Conservation (phyloP, 1,140 invertebrate species). For the Sogatella furcifera region DNA sequence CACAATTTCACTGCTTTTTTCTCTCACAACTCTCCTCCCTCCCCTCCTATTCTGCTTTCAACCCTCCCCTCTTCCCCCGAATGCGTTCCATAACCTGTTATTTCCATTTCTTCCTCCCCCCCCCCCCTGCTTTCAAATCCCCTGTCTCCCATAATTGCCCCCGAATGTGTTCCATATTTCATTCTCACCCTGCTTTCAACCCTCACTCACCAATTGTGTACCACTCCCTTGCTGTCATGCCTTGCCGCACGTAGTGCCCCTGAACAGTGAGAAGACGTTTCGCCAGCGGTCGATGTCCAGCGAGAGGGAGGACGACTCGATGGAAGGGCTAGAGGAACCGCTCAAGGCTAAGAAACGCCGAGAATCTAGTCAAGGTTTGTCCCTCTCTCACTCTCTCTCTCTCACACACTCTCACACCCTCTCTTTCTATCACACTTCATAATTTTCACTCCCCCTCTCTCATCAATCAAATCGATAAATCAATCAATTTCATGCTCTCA, state of each 20-base stretch:
- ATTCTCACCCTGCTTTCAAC: too few relatives aligned
- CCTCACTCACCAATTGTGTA: too few relatives aligned
- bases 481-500: too few relatives aligned
- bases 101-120: neutral
- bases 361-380: constrained; percentile 33
- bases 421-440: too few relatives aligned
- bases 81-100: too few relatives aligned
- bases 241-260: constrained; percentile 39
- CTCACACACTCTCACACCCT: neutral
- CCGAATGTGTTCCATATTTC: too few relatives aligned
- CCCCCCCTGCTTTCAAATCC: neutral
- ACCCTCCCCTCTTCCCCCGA: too few relatives aligned
- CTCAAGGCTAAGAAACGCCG: constrained; percentile 51
- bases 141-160: neutral
- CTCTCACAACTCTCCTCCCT: too few relatives aligned
- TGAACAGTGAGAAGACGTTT: constrained; percentile 54
- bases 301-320: constrained; percentile 46
- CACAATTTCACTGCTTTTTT: too few relatives aligned
- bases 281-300: constrained; percentile 51
- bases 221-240: neutral
- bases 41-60: too few relatives aligned
- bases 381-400: neutral
- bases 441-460: too few relatives aligned
- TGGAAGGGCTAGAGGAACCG: constrained; percentile 50
- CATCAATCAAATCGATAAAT: too few relatives aligned